phyloP scores from a whole-genome alignment of 1,140 invertebrate species.

The Drosophila pseudoobscura region DNA sequence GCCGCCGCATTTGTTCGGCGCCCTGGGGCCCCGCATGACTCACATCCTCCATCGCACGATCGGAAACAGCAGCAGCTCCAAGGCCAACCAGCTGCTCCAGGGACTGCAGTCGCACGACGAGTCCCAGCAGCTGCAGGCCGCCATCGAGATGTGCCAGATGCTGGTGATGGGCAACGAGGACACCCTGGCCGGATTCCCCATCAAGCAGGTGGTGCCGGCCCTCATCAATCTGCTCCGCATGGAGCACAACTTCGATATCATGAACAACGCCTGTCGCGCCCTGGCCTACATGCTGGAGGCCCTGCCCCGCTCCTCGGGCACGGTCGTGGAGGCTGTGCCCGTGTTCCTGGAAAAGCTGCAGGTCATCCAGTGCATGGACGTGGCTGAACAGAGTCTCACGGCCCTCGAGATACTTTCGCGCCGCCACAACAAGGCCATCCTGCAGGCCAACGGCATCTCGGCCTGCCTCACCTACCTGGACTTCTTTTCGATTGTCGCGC shows the following conservation, averaged over 20 bases:
- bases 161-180: constrained; percentile 99
- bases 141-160: constrained; percentile 99
- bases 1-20: constrained; percentile 97
- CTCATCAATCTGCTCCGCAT: constrained; percentile 94
- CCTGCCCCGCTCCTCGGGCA: constrained; percentile 96
- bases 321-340: constrained; percentile 98
- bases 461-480: constrained; percentile 98
- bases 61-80: constrained; percentile 92
- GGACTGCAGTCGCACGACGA: constrained; percentile 98
- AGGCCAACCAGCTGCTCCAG: constrained; percentile 96
- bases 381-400: constrained; percentile 98
- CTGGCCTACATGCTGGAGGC: constrained; percentile 99
- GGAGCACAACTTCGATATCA: constrained; percentile 99
- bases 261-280: constrained; percentile 99
- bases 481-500: constrained; percentile 98
- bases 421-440: constrained; percentile 97
- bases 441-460: constrained; percentile 96
- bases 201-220: constrained; percentile 98
- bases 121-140: constrained; percentile 97
- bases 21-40: constrained; percentile 97
- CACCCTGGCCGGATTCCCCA: constrained; percentile 98
- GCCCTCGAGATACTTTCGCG: constrained; percentile 98
- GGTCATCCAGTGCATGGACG: constrained; percentile 99
- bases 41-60: constrained; percentile 97
- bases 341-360: constrained; percentile 97